Evolutionary conservation across 2,797 vertebrate species (phyloP).

Genomic region (Numenius phaeopus): DNA sequence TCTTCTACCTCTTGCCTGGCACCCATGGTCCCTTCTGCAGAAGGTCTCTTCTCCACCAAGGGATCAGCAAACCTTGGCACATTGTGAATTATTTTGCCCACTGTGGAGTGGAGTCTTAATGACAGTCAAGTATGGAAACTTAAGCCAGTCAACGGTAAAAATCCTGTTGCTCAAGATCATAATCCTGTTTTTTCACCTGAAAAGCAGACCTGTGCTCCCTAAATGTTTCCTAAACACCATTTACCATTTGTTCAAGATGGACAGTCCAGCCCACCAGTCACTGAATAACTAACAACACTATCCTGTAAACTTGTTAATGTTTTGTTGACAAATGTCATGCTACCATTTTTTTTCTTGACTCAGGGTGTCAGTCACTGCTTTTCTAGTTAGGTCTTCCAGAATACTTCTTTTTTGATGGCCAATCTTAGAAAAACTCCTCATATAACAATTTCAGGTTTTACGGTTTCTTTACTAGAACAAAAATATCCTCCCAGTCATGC

Average conservation of each 20-base stretch:
- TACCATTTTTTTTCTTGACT: background rate
- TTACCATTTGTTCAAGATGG: background rate
- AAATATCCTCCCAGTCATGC: background rate
- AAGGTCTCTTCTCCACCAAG: rapidly evolving
- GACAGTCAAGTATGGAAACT: background rate
- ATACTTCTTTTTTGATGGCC: background rate
- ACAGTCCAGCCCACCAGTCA: background rate
- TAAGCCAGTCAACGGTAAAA: background rate
- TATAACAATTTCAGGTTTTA: background rate
- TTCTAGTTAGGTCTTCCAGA: background rate
- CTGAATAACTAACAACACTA: background rate
- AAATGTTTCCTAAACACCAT: background rate
- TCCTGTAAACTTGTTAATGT: background rate
- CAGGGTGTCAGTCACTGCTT: background rate
- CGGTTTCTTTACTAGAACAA: background rate
- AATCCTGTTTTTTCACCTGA: background rate
- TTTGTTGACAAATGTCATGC: background rate
- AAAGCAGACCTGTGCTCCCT: background rate
- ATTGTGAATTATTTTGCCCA: background rate
- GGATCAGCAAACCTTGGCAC: background rate
- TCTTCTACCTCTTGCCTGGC: background rate
- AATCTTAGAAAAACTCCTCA: background rate
- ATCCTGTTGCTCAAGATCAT: background rate
- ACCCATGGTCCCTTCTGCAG: background rate
- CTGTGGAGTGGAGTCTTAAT: background rate